Conservation (phyloP, 2,888 invertebrate genomes). For the Ceratothoa steindachneri region DNA sequence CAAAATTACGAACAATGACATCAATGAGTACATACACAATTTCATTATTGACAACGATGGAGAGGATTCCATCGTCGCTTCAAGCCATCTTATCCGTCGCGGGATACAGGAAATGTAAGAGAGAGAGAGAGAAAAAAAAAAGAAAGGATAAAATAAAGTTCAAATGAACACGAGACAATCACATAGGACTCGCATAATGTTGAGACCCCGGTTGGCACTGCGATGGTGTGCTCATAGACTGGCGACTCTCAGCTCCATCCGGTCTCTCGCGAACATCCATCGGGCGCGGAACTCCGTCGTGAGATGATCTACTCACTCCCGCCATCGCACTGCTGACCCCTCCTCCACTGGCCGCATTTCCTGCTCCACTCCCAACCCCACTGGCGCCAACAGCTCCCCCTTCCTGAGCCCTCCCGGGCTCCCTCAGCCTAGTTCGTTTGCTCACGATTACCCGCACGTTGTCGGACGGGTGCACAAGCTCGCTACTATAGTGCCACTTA, state of each 20-base stretch:
- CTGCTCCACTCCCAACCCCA: neutral
- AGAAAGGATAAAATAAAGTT: neutral
- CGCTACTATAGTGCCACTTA: slow-evolving; percentile 46
- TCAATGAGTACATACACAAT: too few relatives aligned
- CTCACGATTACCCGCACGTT: slow-evolving; percentile 44
- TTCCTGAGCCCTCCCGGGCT: slow-evolving; percentile 25
- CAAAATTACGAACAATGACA: too few relatives aligned
- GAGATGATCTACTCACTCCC: slow-evolving; percentile 14
- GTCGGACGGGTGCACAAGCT: slow-evolving; percentile 45
- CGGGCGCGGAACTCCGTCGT: slow-evolving; percentile 24
- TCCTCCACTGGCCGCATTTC: neutral
- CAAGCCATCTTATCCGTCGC: too few relatives aligned
- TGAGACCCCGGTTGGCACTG: slow-evolving; percentile 44
- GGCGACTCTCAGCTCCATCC: slow-evolving; percentile 44
- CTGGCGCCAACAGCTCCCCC: neutral
- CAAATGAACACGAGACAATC: too few relatives aligned
- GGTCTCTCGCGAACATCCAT: slow-evolving; percentile 38
- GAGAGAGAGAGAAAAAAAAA: neutral
- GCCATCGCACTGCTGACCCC: too few relatives aligned
- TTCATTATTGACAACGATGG: too few relatives aligned
- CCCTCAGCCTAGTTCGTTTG: slow-evolving; percentile 40
- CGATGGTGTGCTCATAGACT: slow-evolving; percentile 34
- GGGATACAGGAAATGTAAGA: neutral
- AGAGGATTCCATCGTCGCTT: too few relatives aligned
- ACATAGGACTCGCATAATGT: slow-evolving; percentile 46